A percentile compares a stretch with the other conserved stretches of the same genome.
These are phyloP conservation scores for Melanargia galathea DNA, from an alignment of 2,888 invertebrate genomes.

Conservation along the genomic window DNA sequence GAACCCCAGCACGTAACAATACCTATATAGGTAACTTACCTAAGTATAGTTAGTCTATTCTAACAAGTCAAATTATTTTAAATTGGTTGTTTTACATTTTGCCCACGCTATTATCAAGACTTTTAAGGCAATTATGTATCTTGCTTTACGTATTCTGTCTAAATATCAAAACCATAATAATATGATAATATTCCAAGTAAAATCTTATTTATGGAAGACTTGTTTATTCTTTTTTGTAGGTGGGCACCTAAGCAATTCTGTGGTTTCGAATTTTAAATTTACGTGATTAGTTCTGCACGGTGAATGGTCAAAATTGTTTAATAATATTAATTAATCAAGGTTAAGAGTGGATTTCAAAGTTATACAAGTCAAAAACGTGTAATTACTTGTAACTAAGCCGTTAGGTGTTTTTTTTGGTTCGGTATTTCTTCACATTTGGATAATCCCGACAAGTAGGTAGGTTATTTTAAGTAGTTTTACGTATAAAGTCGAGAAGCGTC, in stretches of 20 bases:
- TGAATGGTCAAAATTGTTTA: background rate
- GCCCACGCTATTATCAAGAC: background rate
- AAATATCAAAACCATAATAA: background rate
- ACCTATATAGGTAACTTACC: no score
- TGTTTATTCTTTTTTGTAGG: background rate
- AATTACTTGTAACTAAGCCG: background rate
- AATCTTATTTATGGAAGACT: background rate
- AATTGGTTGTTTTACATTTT: background rate
- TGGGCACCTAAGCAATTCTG: background rate
- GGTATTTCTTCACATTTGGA: background rate
- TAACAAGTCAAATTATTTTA: background rate
- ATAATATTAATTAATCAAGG: background rate
- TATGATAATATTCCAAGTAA: background rate
- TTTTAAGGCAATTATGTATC: background rate
- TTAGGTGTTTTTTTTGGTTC: background rate
- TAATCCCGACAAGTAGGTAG: slow-evolving; percentile 5
- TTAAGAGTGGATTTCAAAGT: background rate
- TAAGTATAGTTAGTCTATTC: no score
- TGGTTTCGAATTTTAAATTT: background rate
- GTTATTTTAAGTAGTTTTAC: no score
- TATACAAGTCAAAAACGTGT: background rate
- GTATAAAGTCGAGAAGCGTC: background rate
- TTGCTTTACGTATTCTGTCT: background rate
- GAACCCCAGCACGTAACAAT: no score
- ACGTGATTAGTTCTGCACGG: slow-evolving; percentile 10